Evolutionary conservation across 2,888 invertebrate genomes (phyloP), one percentile per base, ranked within the genome.

Genomic region (Acheta domesticus): DNA sequence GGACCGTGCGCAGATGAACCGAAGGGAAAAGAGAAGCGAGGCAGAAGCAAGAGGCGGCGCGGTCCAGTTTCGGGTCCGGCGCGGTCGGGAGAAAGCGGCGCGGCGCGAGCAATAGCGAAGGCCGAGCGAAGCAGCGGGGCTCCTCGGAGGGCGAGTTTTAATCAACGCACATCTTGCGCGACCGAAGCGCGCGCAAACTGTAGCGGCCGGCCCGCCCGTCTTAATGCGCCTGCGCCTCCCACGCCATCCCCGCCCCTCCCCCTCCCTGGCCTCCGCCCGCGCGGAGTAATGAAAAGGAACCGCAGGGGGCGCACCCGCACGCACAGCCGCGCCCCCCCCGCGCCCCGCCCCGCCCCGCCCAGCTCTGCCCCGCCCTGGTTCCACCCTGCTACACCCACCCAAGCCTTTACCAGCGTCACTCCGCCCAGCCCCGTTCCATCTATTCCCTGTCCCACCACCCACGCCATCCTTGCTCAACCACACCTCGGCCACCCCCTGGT

Each of bases 151-250:
- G 62, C 14, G 62, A 62, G 62, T 62, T 62, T 62, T 62, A 62
- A 62, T 62, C 62, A 62, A 62, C 62, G 62, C 62, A n/a, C 62
- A 62, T 62, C 62, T 62, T 62, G 62, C 62, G 62, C 14, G 62
- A 14, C n/a, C 62, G n/a, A 62, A 62, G 16, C 62, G 62, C n/a
- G 16, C 62, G 62, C 16, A 62, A 62, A 62, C 62, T 62, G 62
- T 62, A 19, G 62, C 62, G 62, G 62, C n/a, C 62, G 62, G 62
- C 62, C 14, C n/a, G 62, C 62, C n/a, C n/a, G 14, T 62, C 62
- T 62, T 62, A 62, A 62, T 62, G 62, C n/a, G 14, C 16, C 62
- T n/a, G n/a, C 62, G 14, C 16, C 62, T 62, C 16, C 62, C n/a
- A 14, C 62, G 62, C 19, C 62, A 4, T n/a, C 16, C 14, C 62